Evolutionary conservation across 2,888 invertebrate species (phyloP).

Genomic region (Zaprionus lineosus): DNA sequence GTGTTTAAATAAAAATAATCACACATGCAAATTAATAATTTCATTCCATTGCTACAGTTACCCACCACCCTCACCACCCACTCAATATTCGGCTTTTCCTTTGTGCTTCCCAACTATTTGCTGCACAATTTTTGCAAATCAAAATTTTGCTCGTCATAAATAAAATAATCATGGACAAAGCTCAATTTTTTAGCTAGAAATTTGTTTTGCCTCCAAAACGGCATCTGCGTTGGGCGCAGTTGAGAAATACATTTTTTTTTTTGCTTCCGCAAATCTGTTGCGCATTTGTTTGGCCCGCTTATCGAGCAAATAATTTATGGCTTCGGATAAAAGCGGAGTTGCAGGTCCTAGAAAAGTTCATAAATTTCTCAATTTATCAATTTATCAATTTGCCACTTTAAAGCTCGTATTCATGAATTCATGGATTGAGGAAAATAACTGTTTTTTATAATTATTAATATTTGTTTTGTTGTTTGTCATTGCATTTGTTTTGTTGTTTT

Average conservation of each 20-base stretch:
- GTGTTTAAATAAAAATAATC: slow-evolving; percentile 76
- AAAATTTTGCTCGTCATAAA: slow-evolving; percentile 61
- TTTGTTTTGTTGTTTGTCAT: slow-evolving; percentile 12
- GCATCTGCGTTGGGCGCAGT: not conserved
- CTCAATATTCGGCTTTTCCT: not conserved
- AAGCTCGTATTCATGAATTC: slow-evolving; percentile 29
- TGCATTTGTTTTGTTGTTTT: slow-evolving; percentile 20
- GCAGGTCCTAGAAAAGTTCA: slow-evolving; percentile 46
- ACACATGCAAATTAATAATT: slow-evolving; percentile 80
- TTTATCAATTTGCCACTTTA: slow-evolving; percentile 71
- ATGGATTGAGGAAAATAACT: no score
- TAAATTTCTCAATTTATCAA: slow-evolving; percentile 48
- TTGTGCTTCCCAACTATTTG: slow-evolving; percentile 21
- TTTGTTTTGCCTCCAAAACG: not conserved
- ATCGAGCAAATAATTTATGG: slow-evolving; percentile 66
- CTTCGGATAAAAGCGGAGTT: slow-evolving; percentile 46
- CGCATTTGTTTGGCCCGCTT: slow-evolving; percentile 61
- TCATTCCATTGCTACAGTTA: slow-evolving; percentile 48
- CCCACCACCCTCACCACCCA: not conserved
- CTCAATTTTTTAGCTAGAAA: no score
- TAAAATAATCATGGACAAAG: slow-evolving; percentile 50
- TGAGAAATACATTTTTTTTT: slow-evolving; percentile 49
- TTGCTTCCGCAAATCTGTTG: slow-evolving; percentile 66
- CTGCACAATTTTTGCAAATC: slow-evolving; percentile 41
- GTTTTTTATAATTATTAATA: no score